Conservation (phyloP, 2,797 vertebrate genomes). For the Sebastes minor region DNA sequence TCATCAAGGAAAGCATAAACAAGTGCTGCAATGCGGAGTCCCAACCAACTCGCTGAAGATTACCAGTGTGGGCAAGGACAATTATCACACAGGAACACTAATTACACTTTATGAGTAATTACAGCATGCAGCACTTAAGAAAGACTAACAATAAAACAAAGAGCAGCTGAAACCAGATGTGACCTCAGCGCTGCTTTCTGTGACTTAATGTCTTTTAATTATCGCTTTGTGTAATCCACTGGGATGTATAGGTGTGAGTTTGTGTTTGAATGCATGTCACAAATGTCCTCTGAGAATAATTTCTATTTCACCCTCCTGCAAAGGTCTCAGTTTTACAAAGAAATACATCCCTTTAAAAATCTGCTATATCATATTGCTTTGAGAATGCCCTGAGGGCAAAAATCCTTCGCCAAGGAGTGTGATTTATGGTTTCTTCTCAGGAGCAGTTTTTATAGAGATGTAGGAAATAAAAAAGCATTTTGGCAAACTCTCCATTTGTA, state of each 20-base stretch:
- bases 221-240: conserved; percentile 15
- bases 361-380: conserved; percentile 22
- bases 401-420: conserved; percentile 2
- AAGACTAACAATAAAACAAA: neutral
- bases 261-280: neutral
- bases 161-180: conserved; percentile 3
- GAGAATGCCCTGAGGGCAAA: conserved; percentile 9
- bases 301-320: neutral
- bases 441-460: conserved; percentile 1
- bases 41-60: conserved; percentile 3
- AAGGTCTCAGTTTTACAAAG: conserved; percentile 14
- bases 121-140: neutral
- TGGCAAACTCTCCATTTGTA: conserved; percentile 13
- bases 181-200: neutral
- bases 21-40: conserved; percentile 21
- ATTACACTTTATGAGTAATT: conserved; percentile 37
- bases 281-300: conserved; percentile 3
- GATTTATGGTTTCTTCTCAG: conserved; percentile 28
- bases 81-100: conserved; percentile 33
- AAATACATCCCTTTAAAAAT: conserved; percentile 7
- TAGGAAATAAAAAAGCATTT: conserved; percentile 16
- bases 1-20: conserved; percentile 46
- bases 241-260: neutral
- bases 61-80: neutral
- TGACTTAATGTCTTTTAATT: conserved; percentile 17